phyloP scores from a whole-genome alignment of 2,888 invertebrate species.

The Spatulosminthurus flaviceps region DNA sequence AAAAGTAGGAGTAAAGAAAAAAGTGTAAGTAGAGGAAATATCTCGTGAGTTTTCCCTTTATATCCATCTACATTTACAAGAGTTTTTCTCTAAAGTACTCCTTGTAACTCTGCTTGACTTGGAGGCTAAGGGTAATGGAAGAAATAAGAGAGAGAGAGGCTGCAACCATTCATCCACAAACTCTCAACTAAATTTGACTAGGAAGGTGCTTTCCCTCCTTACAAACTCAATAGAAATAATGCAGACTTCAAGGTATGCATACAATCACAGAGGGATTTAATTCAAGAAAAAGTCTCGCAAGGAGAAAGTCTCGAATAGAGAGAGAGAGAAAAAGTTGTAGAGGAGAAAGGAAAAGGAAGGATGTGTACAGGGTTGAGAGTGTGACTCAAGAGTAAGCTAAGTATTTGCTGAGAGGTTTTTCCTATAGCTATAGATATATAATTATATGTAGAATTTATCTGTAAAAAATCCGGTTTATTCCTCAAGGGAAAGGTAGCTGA shows the following conservation, averaged over 20 bases:
- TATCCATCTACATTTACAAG: background rate
- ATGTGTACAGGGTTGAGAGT: conserved; percentile 20
- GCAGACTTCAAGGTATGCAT: too few species aligned
- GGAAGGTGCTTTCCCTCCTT: background rate
- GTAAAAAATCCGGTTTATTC: conserved; percentile 10
- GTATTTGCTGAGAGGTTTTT: conserved; percentile 29
- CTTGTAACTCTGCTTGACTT: background rate
- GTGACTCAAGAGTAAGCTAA: conserved; percentile 29
- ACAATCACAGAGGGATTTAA: background rate
- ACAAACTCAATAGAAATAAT: conserved; percentile 9
- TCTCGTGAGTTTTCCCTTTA: too few species aligned
- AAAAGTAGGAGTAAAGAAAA: too few species aligned
- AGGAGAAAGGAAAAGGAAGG: conserved; percentile 29
- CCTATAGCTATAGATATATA: background rate
- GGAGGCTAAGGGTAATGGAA: background rate
- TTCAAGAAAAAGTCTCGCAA: background rate
- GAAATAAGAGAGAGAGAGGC: background rate
- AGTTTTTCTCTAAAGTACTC: background rate
- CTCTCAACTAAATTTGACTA: background rate
- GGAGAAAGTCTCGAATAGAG: background rate
- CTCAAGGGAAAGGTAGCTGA: conserved; percentile 26
- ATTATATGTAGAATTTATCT: too few species aligned
- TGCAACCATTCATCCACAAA: conserved; percentile 1
- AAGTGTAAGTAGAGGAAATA: too few species aligned
- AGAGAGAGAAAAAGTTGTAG: background rate